Percentiles rank a stretch among this genome's conserved stretches.
Evolutionary conservation across 2,797 vertebrate genomes (phyloP).

Genomic region (Gephyroberyx darwinii): DNA sequence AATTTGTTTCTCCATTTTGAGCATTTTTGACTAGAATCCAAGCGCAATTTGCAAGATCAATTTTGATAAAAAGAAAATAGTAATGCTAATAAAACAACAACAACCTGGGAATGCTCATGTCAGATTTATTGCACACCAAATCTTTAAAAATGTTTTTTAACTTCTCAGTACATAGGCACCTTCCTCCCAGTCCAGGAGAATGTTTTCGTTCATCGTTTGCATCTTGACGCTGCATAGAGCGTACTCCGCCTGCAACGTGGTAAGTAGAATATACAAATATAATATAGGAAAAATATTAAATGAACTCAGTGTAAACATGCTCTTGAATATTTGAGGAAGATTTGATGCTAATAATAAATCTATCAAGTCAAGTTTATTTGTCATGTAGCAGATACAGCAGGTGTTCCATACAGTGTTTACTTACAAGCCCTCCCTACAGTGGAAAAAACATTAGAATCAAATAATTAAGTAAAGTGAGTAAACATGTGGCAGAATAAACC

Average conservation of each 20-base stretch:
- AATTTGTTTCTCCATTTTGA: neutral
- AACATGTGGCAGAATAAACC: no score
- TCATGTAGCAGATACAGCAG: no score
- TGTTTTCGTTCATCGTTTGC: conserved; percentile 64
- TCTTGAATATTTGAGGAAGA: neutral
- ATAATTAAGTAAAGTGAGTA: no score
- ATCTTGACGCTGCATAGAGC: conserved; percentile 58
- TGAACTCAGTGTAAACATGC: neutral
- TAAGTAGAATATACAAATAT: conserved; percentile 41
- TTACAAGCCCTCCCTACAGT: no score
- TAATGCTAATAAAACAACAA: neutral
- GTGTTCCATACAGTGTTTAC: no score
- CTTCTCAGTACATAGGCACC: neutral
- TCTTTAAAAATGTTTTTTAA: neutral
- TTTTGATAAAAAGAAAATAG: neutral
- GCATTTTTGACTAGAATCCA: neutral
- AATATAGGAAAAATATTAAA: no score
- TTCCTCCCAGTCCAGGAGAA: conserved; percentile 41
- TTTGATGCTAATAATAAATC: neutral
- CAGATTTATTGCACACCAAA: neutral
- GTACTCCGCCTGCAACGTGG: conserved; percentile 57
- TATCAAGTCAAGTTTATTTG: neutral
- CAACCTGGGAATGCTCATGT: neutral
- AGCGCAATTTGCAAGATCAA: neutral
- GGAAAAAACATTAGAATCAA: no score